Base-by-base conservation (phyloP, 2,888 invertebrate genomes). In the Nyleta sp. region DNA sequence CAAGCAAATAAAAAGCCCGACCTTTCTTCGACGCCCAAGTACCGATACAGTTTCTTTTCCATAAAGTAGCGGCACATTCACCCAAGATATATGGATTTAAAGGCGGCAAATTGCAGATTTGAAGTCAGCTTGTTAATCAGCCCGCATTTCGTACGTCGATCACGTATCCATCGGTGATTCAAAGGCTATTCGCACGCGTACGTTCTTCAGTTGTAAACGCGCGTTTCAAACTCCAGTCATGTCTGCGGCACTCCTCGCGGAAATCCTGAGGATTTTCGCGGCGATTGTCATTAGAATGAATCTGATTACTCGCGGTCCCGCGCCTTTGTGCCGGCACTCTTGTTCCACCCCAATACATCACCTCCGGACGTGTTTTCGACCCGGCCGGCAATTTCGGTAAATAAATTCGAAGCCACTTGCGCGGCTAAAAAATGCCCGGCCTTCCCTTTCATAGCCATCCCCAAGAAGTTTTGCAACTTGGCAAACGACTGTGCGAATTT, bases 231-330 rank as follows among this genome's bases (percentile, higher is more conserved):
- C 68, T 53, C 79, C 31, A 64, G 79, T 75, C 79, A 79, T 75
- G 79, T 64, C 72, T 72, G 35, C 20, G 64, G 64, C 52, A 52
- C 75, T 75, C 46, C 46, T 75, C 75, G 68, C 75, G 75, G 55
- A 72, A 72, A 79, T 79, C 72, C 75, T 71, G 55, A 75, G 59
- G 78, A 73, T 80, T 80, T 80, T 65, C 60, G 42, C 65, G 44
- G 46, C 75, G 17, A 77, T 78, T 78, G 74, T 79, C 74, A 77
- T 77, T 80, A 72, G 42, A 76, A 74, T 65, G 71, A 78, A 80
- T 80, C 72, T 79, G 77, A 80, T 80, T 82, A 78, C 78, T 48
- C 33, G 68, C 40, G 60, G 57, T 57, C 8, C 8, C 50, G 40
- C 17, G 33, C 48, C 65, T 74, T 71, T 52, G 55, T 50, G 46